Conservation (phyloP, 2,113 vertebrate genomes). For the Gnathonemus echidnorhynchus region DNA sequence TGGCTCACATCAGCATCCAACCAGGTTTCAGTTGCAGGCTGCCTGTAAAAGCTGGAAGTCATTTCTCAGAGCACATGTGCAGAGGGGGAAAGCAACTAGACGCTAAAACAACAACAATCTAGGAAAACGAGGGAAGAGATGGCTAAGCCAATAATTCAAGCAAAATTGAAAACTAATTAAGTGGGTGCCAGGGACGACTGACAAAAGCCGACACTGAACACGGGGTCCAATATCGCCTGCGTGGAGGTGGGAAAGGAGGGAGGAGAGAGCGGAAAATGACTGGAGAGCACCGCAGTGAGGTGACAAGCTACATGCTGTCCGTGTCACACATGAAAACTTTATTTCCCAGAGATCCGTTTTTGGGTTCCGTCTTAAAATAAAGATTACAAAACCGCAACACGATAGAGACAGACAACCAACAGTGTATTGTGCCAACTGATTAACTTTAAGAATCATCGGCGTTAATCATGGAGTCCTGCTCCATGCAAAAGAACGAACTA, state of each 20-base stretch:
- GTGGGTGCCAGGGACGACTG: slow-evolving; percentile 41
- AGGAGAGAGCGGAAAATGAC: slow-evolving; percentile 6
- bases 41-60: slow-evolving; percentile 4
- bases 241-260: neutral
- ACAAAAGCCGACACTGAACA: neutral
- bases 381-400: neutral
- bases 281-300: neutral
- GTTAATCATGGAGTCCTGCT: neutral
- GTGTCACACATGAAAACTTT: neutral
- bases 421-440: neutral
- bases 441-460: neutral
- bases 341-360: neutral
- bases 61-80: slow-evolving; percentile 1
- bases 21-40: slow-evolving; percentile 2
- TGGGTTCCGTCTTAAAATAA: neutral
- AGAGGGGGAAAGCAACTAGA: slow-evolving; percentile 33
- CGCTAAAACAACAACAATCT: slow-evolving; percentile 20
- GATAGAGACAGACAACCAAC: neutral
- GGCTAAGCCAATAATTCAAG: slow-evolving; percentile 61
- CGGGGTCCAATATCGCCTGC: slow-evolving; percentile 13
- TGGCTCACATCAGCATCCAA: slow-evolving; percentile 11
- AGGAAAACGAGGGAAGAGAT: slow-evolving; percentile 26
- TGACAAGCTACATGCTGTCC: neutral
- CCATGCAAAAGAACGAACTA: neutral
- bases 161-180: slow-evolving; percentile 53